Evolutionary conservation across 2,888 invertebrate species (phyloP), one percentile per base, ranked within the genome.

Genomic region (Panzeria rudis): DNA sequence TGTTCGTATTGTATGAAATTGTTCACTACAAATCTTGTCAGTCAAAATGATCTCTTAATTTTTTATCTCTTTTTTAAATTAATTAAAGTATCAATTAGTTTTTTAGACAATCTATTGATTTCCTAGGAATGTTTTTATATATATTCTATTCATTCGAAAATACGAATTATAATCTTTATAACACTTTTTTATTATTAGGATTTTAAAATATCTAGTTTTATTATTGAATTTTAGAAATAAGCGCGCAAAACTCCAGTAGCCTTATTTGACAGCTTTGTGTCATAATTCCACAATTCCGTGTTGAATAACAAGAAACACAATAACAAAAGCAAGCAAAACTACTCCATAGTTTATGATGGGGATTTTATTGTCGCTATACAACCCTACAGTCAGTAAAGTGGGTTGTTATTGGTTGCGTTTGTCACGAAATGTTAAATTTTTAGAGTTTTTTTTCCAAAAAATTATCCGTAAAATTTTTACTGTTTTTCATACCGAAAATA

Each of bases 191-290:
- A 41, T 54, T 41, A 41, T 52, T 35, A 29, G 23, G 32, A 32
- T 38, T 68, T 20, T 15, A 3, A 15, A 5, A n/a, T 25, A 15
- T 64, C 1, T 29, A 56, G 41, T 72, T 44, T 54, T 25, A 20
- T 50, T 68, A 9, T 13, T 1, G 17, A 8, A 38, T 29, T 23
- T 50, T 29, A 15, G 17, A 32, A 32, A 29, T 23, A 3, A 47
- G 50, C 32, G 20, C 23, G n/a, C 66, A 66, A 80, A 81, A 82
- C 76, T 76, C 75, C 85, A 75, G 85, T 85, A 85, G 85, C 81
- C 17, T 78, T 75, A 69, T 82, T 85, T 85, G 85, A 82, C 85
- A 82, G 85, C 78, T 85, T 73, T 81, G 81, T 78, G 84, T 85
- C 84, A 81, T 78, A 81, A 81, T 72, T 72, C 68, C 35, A 38